Percentiles rank a stretch among this genome's conserved stretches.
Conservation (phyloP, 2,888 invertebrate species). For the Ectobius pallidus region DNA sequence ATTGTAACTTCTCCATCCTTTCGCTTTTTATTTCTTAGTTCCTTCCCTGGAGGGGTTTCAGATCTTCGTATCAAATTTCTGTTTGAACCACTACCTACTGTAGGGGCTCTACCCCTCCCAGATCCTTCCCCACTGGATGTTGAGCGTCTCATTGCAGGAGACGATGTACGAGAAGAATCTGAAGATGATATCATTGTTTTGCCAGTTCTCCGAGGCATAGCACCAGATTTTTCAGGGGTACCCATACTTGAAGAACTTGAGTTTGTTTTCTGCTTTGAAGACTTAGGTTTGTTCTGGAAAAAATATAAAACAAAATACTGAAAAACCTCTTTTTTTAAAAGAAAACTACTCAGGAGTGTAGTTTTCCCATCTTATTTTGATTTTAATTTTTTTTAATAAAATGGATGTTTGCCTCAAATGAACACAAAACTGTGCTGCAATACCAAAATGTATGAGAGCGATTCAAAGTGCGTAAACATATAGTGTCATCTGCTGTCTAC, state of each 20-base stretch:
- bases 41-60: conserved; percentile 31
- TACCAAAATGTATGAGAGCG: too few species aligned
- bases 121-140: conserved; percentile 45
- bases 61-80: conserved; percentile 5
- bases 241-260: conserved; percentile 33
- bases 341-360: too few species aligned
- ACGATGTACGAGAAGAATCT: conserved; percentile 73
- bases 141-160: conserved; percentile 62
- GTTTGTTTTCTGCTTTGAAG: conserved; percentile 38
- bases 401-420: too few species aligned
- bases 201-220: conserved; percentile 18
- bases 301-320: not conserved
- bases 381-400: too few species aligned
- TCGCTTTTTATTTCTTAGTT: conserved; percentile 19
- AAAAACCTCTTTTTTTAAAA: too few species aligned
- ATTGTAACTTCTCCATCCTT: conserved; percentile 32
- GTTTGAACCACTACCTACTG: conserved; percentile 6
- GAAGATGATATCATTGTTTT: conserved; percentile 63
- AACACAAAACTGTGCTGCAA: too few species aligned
- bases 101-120: conserved; percentile 21
- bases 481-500: too few species aligned
- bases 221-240: conserved; percentile 42
- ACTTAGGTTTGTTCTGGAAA: conserved; percentile 38
- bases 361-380: too few species aligned
- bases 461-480: too few species aligned